Conservation (phyloP, 2,113 vertebrate genomes). For the Podarcis muralis region DNA sequence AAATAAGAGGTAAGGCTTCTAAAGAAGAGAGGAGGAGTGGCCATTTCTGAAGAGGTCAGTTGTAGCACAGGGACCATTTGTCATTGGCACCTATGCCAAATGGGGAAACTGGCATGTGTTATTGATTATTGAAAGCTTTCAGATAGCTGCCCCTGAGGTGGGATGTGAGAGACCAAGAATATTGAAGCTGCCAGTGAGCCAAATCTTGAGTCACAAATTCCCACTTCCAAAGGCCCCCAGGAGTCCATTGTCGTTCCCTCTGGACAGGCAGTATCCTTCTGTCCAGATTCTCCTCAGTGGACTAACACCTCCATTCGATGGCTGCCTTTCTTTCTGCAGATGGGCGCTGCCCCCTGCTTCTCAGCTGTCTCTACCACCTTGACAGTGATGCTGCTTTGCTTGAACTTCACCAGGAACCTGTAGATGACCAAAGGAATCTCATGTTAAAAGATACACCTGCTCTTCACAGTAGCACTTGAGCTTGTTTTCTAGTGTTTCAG, state of each 20-base stretch:
- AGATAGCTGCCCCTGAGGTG: background rate
- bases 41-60: background rate
- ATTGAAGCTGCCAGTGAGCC: background rate
- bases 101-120: background rate
- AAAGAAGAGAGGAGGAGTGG: background rate
- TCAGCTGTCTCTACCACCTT: constrained; percentile 63
- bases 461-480: background rate
- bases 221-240: background rate
- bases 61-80: background rate
- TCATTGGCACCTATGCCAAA: background rate
- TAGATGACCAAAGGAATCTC: background rate
- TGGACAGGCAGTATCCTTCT: background rate
- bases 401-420: constrained; percentile 76
- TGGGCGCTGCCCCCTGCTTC: background rate
- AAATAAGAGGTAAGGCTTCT: background rate
- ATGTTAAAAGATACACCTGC: background rate
- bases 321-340: constrained; percentile 76
- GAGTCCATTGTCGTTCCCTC: background rate
- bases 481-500: background rate
- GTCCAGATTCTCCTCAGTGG: constrained; percentile 40
- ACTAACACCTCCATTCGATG: constrained; percentile 73
- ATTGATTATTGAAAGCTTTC: background rate
- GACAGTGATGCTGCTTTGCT: constrained; percentile 61
- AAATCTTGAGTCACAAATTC: too few species aligned
- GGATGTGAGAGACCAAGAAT: too few species aligned